A percentile compares a stretch with the other conserved stretches of the same genome.
Evolutionary conservation across 2,797 vertebrate genomes (phyloP).

Genomic region (Lutjanus campechanus): DNA sequence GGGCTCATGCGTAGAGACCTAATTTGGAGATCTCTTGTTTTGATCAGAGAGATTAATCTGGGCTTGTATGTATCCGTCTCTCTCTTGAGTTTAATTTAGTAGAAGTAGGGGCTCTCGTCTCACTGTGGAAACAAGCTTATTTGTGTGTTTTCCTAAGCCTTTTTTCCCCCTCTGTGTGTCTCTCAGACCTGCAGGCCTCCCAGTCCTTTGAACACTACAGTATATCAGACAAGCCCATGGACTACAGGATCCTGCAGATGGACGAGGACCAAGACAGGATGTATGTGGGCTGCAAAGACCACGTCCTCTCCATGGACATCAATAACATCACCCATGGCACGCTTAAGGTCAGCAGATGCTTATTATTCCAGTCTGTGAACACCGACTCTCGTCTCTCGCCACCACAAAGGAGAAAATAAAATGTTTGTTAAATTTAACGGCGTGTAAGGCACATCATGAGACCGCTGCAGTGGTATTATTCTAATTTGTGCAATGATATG

Average conservation of each 20-base stretch:
- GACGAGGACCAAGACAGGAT: conserved; percentile 98
- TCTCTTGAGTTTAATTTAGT: conserved; percentile 22
- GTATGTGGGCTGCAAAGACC: conserved; percentile 98
- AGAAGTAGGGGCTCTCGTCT: neutral
- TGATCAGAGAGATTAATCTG: conserved; percentile 9
- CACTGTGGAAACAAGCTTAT: conserved; percentile 1
- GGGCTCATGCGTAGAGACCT: neutral
- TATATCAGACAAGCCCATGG: conserved; percentile 91
- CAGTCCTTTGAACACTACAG: conserved; percentile 92
- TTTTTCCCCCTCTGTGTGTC: conserved; percentile 12
- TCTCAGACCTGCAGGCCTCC: conserved; percentile 91
- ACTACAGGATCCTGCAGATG: conserved; percentile 97
- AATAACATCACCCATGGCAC: conserved; percentile 95
- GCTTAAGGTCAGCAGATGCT: conserved; percentile 88
- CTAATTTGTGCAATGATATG: conserved; percentile 42
- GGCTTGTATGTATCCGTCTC: neutral
- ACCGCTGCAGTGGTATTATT: conserved; percentile 29
- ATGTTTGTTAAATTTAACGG: neutral
- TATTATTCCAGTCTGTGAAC: neutral
- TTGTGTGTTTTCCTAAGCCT: conserved; percentile 16
- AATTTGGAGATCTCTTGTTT: conserved; percentile 16
- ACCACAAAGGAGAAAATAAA: conserved; percentile 4
- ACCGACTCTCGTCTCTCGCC: neutral
- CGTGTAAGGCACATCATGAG: neutral
- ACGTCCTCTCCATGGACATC: conserved; percentile 96